Evolutionary conservation across 2,113 vertebrate genomes (phyloP), one percentile per base, ranked within the genome.

Genomic region (Rhabdornis inornatus): DNA sequence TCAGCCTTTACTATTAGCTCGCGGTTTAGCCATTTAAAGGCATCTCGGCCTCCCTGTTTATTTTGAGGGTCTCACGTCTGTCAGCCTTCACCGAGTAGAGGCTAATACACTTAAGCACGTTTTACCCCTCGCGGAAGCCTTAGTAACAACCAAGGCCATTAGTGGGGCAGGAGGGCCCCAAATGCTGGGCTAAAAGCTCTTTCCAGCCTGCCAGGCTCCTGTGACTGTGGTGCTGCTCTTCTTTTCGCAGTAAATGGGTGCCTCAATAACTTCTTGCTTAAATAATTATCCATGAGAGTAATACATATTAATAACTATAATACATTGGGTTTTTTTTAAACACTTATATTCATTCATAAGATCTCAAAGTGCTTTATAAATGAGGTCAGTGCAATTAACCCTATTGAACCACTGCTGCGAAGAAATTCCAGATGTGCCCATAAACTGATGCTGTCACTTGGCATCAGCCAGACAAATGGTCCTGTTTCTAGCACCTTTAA

Each of bases 341-440:
- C 13, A 20, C 74, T 78, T 79, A 27, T 9, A 89, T 89, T 87
- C 87, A 95, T 94, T 94, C 83, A 87, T 78, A 94, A 69, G 65
- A 89, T 60, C 77, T 95, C 74, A 61, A 95, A 95, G 74, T 87
- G 74, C 53, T 89, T 89, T 91, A 79, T 94, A 96, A 97, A 95
- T 89, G 81, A 95, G 95, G 93, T 83, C 89, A 91, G 74, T 47
- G 33, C 13, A 71, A 91, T 82, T 88, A 83, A 85, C 89, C 64
- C 79, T 53, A 37, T 22, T 1, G 12, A 86, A 78, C 28, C 70
- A 44, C 64, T 39, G 83, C 83, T 87, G 33, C 3, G 23, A 64
- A 82, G 89, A 89, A 72, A 61, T 83, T 74, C 60, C 76, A 83
- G 70, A 44, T 65, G 42, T 63, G 70, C 59, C 70, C 20, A 2